A percentile compares a stretch with the other conserved stretches of the same genome.
Evolutionary conservation across 2,888 invertebrate species (phyloP).

Genomic region (Dysmachus trigonus): DNA sequence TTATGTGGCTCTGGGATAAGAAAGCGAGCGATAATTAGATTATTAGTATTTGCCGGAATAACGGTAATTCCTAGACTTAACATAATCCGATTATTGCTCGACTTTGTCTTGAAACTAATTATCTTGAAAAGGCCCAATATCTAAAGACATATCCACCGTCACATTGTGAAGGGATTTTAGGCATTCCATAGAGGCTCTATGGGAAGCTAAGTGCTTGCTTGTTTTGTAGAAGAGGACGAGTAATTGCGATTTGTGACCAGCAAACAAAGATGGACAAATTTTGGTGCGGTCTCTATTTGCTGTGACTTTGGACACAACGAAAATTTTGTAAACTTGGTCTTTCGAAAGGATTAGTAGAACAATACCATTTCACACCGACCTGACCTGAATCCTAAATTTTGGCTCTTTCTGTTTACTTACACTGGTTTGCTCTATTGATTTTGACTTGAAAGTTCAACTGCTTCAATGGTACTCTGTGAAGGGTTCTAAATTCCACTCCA

Average conservation of each 20-base stretch:
- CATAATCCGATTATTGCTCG: not conserved
- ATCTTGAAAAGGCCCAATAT: not conserved
- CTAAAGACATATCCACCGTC: not conserved
- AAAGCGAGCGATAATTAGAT: conserved; percentile 4
- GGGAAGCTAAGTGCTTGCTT: not conserved
- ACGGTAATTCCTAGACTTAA: not conserved
- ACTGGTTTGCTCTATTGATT: not conserved
- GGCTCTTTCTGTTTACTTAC: not conserved
- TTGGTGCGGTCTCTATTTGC: not conserved
- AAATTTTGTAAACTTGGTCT: conserved; percentile 15
- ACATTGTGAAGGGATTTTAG: not conserved
- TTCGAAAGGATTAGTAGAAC: not conserved
- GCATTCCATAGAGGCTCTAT: not conserved
- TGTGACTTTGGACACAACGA: not conserved
- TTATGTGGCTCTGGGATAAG: not conserved
- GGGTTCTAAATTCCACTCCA: not conserved
- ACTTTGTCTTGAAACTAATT: conserved; percentile 16
- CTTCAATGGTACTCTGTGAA: not conserved
- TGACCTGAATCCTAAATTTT: conserved; percentile 23
- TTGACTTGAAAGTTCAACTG: not conserved
- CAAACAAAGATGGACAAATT: conserved; percentile 12
- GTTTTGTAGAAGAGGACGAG: not conserved
- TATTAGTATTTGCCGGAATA: not conserved
- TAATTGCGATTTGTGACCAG: conserved; percentile 10
- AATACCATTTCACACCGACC: not conserved